Conservation (phyloP, 2,113 vertebrate species). For the Benitochromis conjunctus region DNA sequence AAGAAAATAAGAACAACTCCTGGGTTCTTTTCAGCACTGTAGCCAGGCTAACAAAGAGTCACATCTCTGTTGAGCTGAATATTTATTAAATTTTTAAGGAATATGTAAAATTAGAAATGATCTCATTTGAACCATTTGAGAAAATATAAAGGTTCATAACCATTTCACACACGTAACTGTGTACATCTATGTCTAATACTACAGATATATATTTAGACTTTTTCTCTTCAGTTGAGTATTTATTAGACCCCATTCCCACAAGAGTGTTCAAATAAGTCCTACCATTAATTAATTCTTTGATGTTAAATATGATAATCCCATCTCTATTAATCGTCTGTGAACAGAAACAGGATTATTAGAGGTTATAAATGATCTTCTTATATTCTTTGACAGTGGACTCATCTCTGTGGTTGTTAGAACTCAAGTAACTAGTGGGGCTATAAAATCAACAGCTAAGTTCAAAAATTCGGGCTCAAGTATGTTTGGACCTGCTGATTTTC, state of each 20-base stretch:
- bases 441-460: background rate
- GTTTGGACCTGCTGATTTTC: background rate
- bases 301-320: background rate
- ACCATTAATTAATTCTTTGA: background rate
- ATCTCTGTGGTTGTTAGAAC: background rate
- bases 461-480: background rate
- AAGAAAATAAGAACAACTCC: background rate
- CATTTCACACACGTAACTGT: background rate
- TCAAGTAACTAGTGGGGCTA: background rate
- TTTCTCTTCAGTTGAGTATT: background rate
- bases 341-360: background rate
- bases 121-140: background rate
- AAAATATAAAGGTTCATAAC: background rate
- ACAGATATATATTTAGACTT: background rate
- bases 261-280: background rate
- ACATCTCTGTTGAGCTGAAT: background rate
- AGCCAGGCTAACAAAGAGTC: background rate
- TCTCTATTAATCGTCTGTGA: background rate
- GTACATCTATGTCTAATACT: background rate
- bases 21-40: accelerated
- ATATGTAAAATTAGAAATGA: background rate
- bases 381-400: background rate
- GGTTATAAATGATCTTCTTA: background rate
- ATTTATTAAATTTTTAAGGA: background rate
- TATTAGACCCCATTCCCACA: background rate